Evolutionary conservation across 35 echinoderm and acorn worm genomes (phyloP), one percentile per base, ranked within the genome.

Genomic region (Hemicentrotus pulcherrimus): DNA sequence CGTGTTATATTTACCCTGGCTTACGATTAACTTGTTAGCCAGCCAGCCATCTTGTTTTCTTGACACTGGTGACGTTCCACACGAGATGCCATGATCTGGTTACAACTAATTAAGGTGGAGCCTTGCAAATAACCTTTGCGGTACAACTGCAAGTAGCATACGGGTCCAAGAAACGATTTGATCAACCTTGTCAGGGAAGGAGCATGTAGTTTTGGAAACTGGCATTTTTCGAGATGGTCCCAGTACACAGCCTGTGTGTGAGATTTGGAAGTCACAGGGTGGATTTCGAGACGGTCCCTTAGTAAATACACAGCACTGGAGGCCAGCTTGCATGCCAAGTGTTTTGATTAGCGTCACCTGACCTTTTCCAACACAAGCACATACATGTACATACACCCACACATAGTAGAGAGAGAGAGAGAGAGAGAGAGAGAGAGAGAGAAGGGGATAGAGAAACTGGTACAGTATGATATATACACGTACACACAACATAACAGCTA

Each of bases 271-370:
- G 65, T 22, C 28, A 4, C 22, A 8, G 65, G 19, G 65, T 78
- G 24, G 65, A 78, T 90, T 90, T 46, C 15, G 14, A 47, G 32
- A 24, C 33, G 88, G 46, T 45, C 88, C 88, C 88, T 90, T 90
- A 47, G 88, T 90, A 41, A 90, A 90, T 90, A 90, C 46, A 47
- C 88, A 90, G 32, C 46, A 45, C 88, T 47, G 46, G 88, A 47
- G 88, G 88, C 88, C 87, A 90, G 88, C 31, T 90, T 90, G 88
- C 88, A 47, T 90, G 88, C 65, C 65, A 78, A 78, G 88, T 90
- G 88, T 90, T 90, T 10, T 90, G 88, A 47, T 90, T 18, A 47
- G 46, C 32, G 19, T 90, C 88, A 90, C 88, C 32, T 47, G 88
- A 90, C 88, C 88, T 90, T 90, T 86, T 78, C 65, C 65, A n/a